These are phyloP conservation scores for Vidua chalybeata DNA, from an alignment of 2,113 vertebrate species.

Conservation along the genomic window DNA sequence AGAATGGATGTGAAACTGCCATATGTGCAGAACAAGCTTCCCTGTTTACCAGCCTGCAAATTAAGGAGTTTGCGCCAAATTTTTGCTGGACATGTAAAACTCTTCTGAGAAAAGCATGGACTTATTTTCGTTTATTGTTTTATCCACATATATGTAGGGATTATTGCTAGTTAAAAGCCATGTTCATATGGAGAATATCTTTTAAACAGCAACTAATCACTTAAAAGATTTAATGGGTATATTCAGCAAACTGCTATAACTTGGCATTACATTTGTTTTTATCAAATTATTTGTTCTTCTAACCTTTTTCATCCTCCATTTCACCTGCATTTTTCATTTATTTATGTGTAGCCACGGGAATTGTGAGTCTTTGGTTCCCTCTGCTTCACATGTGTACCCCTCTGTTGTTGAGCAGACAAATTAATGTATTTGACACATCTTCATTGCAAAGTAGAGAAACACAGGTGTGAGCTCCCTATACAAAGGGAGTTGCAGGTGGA, in stretches of 20 bases:
- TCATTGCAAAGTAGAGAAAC: not conserved
- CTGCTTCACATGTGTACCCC: not conserved
- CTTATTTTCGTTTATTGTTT: not conserved
- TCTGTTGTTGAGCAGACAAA: not conserved
- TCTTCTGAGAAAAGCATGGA: not conserved
- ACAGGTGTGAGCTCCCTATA: not conserved
- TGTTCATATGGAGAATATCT: not conserved
- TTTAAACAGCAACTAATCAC: not conserved
- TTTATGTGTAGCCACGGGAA: not conserved
- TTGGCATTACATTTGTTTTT: not conserved
- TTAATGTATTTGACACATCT: not conserved
- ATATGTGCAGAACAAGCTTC: not conserved
- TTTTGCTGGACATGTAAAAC: not conserved
- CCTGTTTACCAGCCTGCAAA: not conserved
- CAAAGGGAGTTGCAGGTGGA: not conserved
- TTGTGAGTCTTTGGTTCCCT: not conserved
- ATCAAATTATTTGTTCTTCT: not conserved
- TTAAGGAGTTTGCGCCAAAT: not conserved
- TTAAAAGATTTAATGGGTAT: not conserved
- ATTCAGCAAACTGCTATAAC: not conserved
- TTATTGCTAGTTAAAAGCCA: not conserved
- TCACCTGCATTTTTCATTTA: not conserved
- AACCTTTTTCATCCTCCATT: not conserved
- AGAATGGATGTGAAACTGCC: not conserved
- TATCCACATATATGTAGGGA: not conserved